Evolutionary conservation across 2,797 vertebrate genomes (phyloP).

Genomic region (Tenualosa ilisha): DNA sequence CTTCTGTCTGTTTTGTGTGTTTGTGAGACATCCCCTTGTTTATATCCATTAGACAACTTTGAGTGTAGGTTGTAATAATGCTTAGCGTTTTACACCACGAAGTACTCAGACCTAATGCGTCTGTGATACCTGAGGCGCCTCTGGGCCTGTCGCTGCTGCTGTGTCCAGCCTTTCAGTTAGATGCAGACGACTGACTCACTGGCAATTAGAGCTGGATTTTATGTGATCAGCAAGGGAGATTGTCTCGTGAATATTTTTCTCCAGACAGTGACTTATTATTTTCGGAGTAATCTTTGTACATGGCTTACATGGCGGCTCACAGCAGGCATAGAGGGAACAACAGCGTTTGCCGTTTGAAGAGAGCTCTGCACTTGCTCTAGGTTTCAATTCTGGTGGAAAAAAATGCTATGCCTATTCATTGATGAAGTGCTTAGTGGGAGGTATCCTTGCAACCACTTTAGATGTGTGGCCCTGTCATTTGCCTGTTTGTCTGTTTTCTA

Average conservation of each 20-base stretch:
- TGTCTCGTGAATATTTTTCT: conserved; percentile 32
- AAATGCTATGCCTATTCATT: conserved; percentile 37
- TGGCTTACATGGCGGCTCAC: conserved; percentile 39
- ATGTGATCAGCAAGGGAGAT: conserved; percentile 33
- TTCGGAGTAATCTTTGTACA: conserved; percentile 49
- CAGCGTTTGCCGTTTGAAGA: conserved; percentile 44
- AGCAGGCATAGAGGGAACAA: conserved; percentile 40
- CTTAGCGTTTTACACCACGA: background rate
- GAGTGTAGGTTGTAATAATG: background rate
- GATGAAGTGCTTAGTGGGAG: conserved; percentile 41
- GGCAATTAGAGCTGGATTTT: conserved; percentile 15
- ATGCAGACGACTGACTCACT: background rate
- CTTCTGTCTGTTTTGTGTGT: background rate
- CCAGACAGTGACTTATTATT: conserved; percentile 45
- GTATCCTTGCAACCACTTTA: conserved; percentile 22
- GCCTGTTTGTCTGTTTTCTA: background rate
- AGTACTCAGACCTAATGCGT: background rate
- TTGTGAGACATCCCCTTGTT: background rate
- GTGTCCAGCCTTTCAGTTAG: background rate
- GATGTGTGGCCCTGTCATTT: conserved; percentile 28
- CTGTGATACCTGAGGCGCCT: background rate
- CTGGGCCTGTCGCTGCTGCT: background rate
- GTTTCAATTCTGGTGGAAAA: conserved; percentile 22
- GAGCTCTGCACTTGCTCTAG: conserved; percentile 28
- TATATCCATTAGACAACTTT: background rate